Base-by-base conservation (phyloP, 2,888 invertebrate genomes). In the Diploptera punctata region DNA sequence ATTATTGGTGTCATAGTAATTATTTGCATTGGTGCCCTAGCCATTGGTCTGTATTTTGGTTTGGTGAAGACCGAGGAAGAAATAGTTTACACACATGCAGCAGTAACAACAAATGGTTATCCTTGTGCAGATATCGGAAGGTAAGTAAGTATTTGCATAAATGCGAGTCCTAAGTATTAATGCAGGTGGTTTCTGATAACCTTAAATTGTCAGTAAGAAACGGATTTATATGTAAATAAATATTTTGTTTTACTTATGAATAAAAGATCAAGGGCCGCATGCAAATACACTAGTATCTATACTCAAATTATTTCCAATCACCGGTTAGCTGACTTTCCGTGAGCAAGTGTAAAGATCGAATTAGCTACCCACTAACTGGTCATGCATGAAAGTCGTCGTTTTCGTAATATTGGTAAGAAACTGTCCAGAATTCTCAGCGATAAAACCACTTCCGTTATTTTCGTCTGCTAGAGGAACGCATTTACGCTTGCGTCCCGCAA, bases 71-170 rank as follows among this genome's bases (percentile, higher is more conserved):
- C 67, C 13, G 16, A 29, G n/a, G 29, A 31, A 29, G 57, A 57
- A 57, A 21, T 24, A 3, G 31, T 13, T 2, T 80, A 77, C 71
- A 70, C 57, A 19, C 57, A 84, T 79, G 90, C 88, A 49, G 90
- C 90, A 3, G 89, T 94, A 73, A 89, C 90, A 31, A 89, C 92
- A 52, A 93, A 93, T 84, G 93, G 93, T 65, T 82, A 84, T 77
- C 90, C 91, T 80, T 94, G 94, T 82, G 90, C 94, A 5, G 82
- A 84, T 29, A 88, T 94, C 76, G 94, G 93, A 77, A 87, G 86
- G 90, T 90, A 79, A 77, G 80, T 76, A 24, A 75, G 60, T 24
- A 54, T 26, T 44, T 44, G 13, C 9, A 7, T 3, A 4, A 3
- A 18, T n/a, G 16, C 13, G 16, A 16, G 19, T 1, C 47, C 9